Base-by-base conservation (phyloP, 1,140 invertebrate species). In the Chlorops oryzae region DNA sequence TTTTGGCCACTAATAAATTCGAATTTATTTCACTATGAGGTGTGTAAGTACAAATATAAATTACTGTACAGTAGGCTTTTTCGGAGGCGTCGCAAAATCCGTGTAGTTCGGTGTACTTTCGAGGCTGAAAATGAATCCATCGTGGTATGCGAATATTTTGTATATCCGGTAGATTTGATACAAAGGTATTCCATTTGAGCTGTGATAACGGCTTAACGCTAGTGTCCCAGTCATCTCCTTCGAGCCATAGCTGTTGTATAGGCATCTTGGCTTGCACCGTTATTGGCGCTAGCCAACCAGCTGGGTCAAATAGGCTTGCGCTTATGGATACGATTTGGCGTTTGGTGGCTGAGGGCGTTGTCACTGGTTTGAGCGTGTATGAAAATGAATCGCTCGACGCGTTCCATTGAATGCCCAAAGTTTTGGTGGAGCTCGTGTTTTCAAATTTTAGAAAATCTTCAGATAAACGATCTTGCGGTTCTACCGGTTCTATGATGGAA, bases 81-180 rank as follows among this genome's bases (percentile, higher is more conserved):
- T 66, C 56, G 25, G 67, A 71, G 0, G 67, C 65, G 28, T 74
- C 68, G 25, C 52, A 54, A 45, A 73, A 73, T 1, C 61, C 45
- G 49, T 74, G 70, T 35, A 3, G 17, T n/a, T 5, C 17, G 2
- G 5, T 20, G 7, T 5, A 10, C 10, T 9, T 7, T 43, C 13
- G 12, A 6, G 13, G 13, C 41, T 13, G 12, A n/a, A n/a, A n/a
- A n/a, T n/a, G n/a, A n/a, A 43, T 43, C 9, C n/a, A 9, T 7
- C 23, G 20, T 1, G 32, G 47, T 2, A 32, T 28, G 18, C 10
- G 1, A 3, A 49, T 3, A 27, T 40, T 23, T 20, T 49, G 10
- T 3, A 38, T 2, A 24, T 6, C 13, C n/a, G 7, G 7, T 32
- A 32, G 28, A 32, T 32, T 32, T 32, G 7, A n/a, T 4, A 21